Percentiles rank a stretch among this genome's conserved stretches.
phyloP scores from a whole-genome alignment of 1,140 invertebrate genomes.

The Cydia splendana region DNA sequence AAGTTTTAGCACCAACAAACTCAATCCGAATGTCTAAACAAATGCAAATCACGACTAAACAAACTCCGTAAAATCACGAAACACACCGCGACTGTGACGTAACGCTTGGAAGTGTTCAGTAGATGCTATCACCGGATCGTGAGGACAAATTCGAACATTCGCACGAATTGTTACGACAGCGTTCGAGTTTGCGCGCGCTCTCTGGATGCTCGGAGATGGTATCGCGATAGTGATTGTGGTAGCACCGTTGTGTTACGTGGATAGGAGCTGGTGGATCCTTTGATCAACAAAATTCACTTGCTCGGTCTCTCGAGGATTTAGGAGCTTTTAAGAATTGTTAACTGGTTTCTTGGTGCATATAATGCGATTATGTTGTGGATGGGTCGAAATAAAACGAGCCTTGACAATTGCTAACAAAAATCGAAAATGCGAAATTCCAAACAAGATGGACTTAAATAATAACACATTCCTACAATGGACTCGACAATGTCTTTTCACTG shows the following conservation, averaged over 20 bases:
- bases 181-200: conserved; percentile 13
- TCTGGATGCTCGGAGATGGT: conserved; percentile 27
- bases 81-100: neutral
- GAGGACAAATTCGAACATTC: conserved; percentile 56
- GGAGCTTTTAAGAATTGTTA: too few relatives aligned
- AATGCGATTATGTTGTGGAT: too few relatives aligned
- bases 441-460: too few relatives aligned
- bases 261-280: neutral
- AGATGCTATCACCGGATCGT: conserved; percentile 42
- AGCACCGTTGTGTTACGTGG: conserved; percentile 18
- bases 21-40: neutral
- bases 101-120: neutral
- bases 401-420: too few relatives aligned
- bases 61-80: conserved; percentile 19
- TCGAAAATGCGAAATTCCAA: too few relatives aligned
- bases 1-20: neutral
- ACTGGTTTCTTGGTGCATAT: too few relatives aligned
- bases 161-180: conserved; percentile 42
- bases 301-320: too few relatives aligned
- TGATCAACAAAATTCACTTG: neutral
- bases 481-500: too few relatives aligned
- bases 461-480: too few relatives aligned
- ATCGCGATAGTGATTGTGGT: conserved; percentile 24
- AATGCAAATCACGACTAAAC: conserved; percentile 15
- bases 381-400: too few relatives aligned